Conservation (phyloP, 2,888 invertebrate genomes). For the Harpalus rufipes region DNA sequence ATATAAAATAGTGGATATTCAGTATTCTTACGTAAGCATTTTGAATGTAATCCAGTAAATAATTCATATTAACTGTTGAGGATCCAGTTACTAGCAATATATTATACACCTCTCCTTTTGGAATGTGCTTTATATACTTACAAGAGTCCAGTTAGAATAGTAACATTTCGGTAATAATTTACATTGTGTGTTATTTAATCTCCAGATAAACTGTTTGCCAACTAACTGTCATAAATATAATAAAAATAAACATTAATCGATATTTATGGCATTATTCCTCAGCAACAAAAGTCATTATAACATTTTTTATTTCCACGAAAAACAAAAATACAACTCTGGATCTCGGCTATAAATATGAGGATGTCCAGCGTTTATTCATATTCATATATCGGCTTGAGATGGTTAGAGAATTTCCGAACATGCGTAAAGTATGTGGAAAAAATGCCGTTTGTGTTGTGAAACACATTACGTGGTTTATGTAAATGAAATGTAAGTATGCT, state of each 20-base stretch:
- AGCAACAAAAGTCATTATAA: conserved; percentile 55
- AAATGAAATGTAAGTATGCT: conserved; percentile 61
- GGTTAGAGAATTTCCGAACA: conserved; percentile 61
- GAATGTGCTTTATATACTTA: conserved; percentile 22
- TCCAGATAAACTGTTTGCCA: conserved; percentile 52
- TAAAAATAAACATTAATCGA: conserved; percentile 61
- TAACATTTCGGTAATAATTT: conserved; percentile 46
- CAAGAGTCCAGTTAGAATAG: conserved; percentile 41
- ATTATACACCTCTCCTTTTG: background rate
- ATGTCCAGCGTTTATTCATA: conserved; percentile 45
- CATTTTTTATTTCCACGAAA: conserved; percentile 61
- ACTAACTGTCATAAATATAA: conserved; percentile 62
- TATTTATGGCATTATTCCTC: conserved; percentile 60
- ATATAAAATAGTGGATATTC: background rate
- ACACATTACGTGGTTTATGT: conserved; percentile 35
- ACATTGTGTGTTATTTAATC: conserved; percentile 52
- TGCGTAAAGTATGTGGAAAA: conserved; percentile 62
- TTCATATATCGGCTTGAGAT: conserved; percentile 52
- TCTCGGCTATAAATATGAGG: conserved; percentile 46
- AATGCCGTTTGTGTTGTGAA: conserved; percentile 60
- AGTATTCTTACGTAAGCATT: background rate
- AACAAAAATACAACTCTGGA: conserved; percentile 56
- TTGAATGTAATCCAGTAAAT: conserved; percentile 16
- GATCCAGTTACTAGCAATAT: conserved; percentile 13
- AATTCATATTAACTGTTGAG: background rate